Evolutionary conservation across 2,113 vertebrate species (phyloP), one percentile per base, ranked within the genome.

Genomic region (Sorex fumeus): DNA sequence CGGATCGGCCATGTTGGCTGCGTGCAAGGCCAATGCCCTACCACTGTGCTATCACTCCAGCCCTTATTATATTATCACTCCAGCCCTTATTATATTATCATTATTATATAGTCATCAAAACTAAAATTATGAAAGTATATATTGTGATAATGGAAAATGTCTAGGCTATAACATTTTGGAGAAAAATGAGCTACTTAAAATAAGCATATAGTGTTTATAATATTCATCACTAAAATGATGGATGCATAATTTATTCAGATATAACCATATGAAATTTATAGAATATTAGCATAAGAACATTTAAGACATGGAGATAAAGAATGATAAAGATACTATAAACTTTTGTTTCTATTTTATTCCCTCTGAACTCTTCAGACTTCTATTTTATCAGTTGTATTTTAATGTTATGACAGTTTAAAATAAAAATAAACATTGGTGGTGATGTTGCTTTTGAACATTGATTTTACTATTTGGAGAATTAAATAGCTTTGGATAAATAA

Each of bases 321-420:
- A n/a, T 90, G 30, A 50, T 7, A 9, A 75, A 78, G 64, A 78
- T 88, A 64, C 72, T 91, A 8, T 84, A 16, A 32, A 36, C 25
- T 74, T 79, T 62, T 11, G 15, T 94, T 91, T 94, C 88, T 66
- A 86, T 79, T 89, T 84, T 76, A 50, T 53, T 28, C 32, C 36
- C 21, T 80, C 40, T 81, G 30, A 74, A 87, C 67, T 50, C 47
- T 50, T 50, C 47, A 50, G 9, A 50, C 9, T 50, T 50, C 47
- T 50, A 13, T 50, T 50, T 7, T 50, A 50, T 50, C 47, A 50
- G 18, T 92, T 83, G 66, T 91, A 60, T 92, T 88, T 43, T 89
- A 89, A 77, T 84, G 95, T 87, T 80, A 84, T 72, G 75, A 30
- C 67, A 67, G 70, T 78, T 71, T 84, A 93, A 91, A 95, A n/a